These are phyloP conservation scores for Caenorhabditis afra DNA, from an alignment of 2,888 invertebrate genomes.

Conservation along the genomic window DNA sequence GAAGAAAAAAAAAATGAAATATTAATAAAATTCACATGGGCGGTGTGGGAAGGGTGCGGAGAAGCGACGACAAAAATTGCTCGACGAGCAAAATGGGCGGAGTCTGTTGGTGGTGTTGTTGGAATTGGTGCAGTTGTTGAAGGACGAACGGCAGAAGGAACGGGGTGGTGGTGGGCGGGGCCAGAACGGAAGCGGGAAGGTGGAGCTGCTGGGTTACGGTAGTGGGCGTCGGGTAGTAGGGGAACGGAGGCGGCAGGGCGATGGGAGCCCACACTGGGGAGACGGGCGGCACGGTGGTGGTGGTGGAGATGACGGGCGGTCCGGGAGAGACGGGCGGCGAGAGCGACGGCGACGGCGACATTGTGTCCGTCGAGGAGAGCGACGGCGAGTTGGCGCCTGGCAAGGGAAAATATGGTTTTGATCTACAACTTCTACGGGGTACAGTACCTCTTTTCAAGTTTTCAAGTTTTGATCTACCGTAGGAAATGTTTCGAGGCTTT, in stretches of 20 bases:
- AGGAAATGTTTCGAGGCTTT: no score
- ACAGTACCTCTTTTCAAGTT: no score
- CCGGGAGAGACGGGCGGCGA: constrained; percentile 22
- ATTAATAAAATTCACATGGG: constrained; percentile 10
- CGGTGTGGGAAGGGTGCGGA: no score
- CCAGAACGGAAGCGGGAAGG: no score
- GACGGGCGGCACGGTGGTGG: background rate
- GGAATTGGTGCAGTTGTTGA: constrained; percentile 7
- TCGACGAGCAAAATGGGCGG: constrained; percentile 9
- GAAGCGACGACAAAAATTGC: constrained; percentile 1
- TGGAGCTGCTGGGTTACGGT: no score
- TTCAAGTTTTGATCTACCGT: no score
- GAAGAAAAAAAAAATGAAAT: constrained; percentile 13
- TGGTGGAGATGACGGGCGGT: background rate
- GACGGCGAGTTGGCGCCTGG: constrained; percentile 33
- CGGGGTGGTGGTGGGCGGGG: no score
- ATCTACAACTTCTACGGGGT: no score
- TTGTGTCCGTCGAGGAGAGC: constrained; percentile 29
- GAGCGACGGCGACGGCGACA: constrained; percentile 36
- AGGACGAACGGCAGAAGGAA: constrained; percentile 6
- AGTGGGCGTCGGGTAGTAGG: no score
- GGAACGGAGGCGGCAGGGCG: constrained; percentile 20
- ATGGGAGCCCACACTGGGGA: constrained; percentile 34
- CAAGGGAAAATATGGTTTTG: background rate
- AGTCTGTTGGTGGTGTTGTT: background rate